phyloP scores from a whole-genome alignment of 2,113 vertebrate species.

The Austrofundulus limnaeus region DNA sequence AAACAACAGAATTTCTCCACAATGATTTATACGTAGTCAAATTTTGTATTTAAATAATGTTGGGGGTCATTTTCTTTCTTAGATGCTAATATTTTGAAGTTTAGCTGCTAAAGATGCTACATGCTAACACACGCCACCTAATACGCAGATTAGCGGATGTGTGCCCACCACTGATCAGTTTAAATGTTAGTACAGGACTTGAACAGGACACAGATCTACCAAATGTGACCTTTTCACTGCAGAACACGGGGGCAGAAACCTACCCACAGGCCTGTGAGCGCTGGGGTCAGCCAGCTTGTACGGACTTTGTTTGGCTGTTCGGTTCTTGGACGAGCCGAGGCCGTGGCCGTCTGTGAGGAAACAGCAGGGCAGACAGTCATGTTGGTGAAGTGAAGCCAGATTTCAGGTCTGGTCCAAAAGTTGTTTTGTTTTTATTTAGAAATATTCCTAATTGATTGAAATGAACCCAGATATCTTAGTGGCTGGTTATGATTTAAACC shows the following conservation, averaged over 20 bases:
- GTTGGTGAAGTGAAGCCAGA: conserved; percentile 51
- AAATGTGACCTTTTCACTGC: conserved; percentile 81
- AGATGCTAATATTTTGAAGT: too few species aligned
- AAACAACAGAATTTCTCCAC: too few species aligned
- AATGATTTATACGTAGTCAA: too few species aligned
- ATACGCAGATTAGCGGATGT: too few species aligned
- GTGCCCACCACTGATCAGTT: too few species aligned
- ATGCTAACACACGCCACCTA: too few species aligned
- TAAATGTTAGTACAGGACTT: too few species aligned
- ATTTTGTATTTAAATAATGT: too few species aligned
- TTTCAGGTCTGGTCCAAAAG: conserved; percentile 21
- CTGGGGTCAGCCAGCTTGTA: conserved; percentile 78
- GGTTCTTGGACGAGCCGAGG: conserved; percentile 75
- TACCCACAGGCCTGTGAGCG: conserved; percentile 83
- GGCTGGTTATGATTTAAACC: background rate
- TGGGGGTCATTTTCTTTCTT: too few species aligned
- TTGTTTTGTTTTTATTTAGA: background rate
- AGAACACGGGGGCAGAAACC: conserved; percentile 67
- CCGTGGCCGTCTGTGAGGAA: conserved; percentile 80
- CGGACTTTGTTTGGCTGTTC: conserved; percentile 76
- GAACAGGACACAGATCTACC: background rate
- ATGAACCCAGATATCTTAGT: background rate
- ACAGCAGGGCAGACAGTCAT: conserved; percentile 76
- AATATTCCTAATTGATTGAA: background rate
- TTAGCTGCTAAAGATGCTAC: too few species aligned